Conservation (phyloP, 2,888 invertebrate species). For the Dichetophora obliterata region DNA sequence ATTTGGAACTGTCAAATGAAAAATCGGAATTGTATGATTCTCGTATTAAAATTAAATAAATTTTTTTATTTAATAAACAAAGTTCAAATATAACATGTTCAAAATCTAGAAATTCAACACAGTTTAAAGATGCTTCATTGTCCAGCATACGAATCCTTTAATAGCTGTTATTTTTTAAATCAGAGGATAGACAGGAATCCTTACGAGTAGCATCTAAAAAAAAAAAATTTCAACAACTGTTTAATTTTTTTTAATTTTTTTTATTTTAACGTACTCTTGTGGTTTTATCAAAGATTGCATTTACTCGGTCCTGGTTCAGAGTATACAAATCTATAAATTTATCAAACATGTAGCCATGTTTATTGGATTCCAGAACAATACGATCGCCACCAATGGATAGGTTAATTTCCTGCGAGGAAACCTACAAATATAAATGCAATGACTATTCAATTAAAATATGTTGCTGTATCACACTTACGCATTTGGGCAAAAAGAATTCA, state of each 20-base stretch:
- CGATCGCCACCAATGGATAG: slow-evolving; percentile 83
- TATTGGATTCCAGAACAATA: slow-evolving; percentile 76
- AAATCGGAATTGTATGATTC: no score
- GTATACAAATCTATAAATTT: slow-evolving; percentile 76
- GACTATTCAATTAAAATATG: background rate
- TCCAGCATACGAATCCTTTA: background rate
- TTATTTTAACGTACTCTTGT: slow-evolving; percentile 41
- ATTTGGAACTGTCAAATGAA: no score
- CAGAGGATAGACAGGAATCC: slow-evolving; percentile 57
- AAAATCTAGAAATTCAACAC: no score
- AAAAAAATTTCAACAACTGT: no score
- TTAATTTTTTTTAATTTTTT: no score
- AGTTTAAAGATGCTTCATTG: background rate
- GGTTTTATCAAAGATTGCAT: slow-evolving; percentile 72
- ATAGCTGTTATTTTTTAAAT: slow-evolving; percentile 14
- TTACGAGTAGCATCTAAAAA: slow-evolving; percentile 66
- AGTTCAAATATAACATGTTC: no score
- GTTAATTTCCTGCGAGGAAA: slow-evolving; percentile 75
- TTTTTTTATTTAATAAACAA: no score
- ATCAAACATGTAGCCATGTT: slow-evolving; percentile 76
- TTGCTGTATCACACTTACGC: slow-evolving; percentile 56
- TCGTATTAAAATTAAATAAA: no score
- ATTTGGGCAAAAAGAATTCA: slow-evolving; percentile 68
- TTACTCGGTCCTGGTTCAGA: slow-evolving; percentile 73
- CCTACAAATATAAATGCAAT: slow-evolving; percentile 64